Evolutionary conservation across 2,797 vertebrate species (phyloP), one percentile per base, ranked within the genome.

Genomic region (Vireo griseus): DNA sequence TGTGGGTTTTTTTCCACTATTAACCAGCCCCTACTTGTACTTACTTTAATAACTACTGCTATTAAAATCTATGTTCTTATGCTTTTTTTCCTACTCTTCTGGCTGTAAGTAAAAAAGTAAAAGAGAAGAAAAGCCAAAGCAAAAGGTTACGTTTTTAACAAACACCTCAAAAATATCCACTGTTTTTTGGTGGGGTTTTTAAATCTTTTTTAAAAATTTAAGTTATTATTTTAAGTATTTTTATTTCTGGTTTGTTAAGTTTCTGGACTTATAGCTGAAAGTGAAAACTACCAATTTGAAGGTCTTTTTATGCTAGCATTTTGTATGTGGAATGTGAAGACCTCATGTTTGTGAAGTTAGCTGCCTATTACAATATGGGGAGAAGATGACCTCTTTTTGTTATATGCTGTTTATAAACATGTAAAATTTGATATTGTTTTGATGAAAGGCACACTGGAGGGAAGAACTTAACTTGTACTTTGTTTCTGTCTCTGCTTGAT

Each of bases 401-500:
- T 74, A 7, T 12, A 6, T 79, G 25, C 31, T 77, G 5, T 52
- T 62, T 61, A 67, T 54, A 88, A 87, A 74, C 45, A 20, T 47
- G 50, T 22, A 58, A 72, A 68, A 63, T 6, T 61, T 58, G 13
- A 40, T 83, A 47, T 13, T 88, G 31, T 62, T 90, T 68, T 58
- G 29, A 55, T 59, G 66, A 90, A 90, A 71, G 31, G 39, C 44
- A 42, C 9, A 12, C 51, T 81, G 52, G 47, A 59, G 51, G 42
- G 48, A 67, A 78, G n/a, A 72, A 65, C 16, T 1, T 12, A 86
- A 57, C 10, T 76, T 78, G 59, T 28, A 24, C 24, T 65, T 77
- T 50, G 44, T 39, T 87, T 85, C 61, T 90, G n/a, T 37, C 55
- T 78, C 50, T 84, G 58, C 44, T 52, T 57, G 58, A 39, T 86